Evolutionary conservation across 2,113 vertebrate species (phyloP).

Genomic region (Oreochromis aureus): DNA sequence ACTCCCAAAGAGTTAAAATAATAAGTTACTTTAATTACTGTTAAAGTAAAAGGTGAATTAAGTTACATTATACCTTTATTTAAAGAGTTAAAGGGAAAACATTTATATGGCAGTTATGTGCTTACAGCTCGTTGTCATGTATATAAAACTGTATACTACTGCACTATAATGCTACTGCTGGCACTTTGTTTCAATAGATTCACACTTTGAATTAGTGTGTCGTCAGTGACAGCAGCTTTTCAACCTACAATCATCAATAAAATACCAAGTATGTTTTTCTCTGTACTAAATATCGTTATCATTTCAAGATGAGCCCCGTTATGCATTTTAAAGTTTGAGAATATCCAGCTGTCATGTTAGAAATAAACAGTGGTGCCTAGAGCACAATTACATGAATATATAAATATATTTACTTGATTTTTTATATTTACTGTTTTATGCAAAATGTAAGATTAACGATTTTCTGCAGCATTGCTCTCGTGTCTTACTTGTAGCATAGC

Average conservation of each 20-base stretch:
- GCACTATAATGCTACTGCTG: not conserved
- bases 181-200: not conserved
- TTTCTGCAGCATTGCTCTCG: not conserved
- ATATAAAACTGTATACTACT: not conserved
- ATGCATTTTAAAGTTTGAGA: fast-evolving
- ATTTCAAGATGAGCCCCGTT: not conserved
- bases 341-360: not conserved
- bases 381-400: not conserved
- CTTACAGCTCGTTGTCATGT: not conserved
- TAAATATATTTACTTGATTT: not conserved
- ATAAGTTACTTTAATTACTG: not conserved
- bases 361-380: not conserved
- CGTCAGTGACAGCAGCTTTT: fast-evolving
- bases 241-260: not conserved
- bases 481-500: not conserved
- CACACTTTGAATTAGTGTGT: not conserved
- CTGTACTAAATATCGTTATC: not conserved
- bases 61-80: not conserved
- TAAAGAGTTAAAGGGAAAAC: not conserved
- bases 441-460: not conserved
- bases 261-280: fast-evolving
- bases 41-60: not conserved
- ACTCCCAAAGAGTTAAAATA: fast-evolving
- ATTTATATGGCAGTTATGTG: not conserved
- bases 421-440: not conserved